These are phyloP conservation scores for Stomorhina lunata DNA, from an alignment of 2,888 invertebrate genomes.

Conservation along the genomic window DNA sequence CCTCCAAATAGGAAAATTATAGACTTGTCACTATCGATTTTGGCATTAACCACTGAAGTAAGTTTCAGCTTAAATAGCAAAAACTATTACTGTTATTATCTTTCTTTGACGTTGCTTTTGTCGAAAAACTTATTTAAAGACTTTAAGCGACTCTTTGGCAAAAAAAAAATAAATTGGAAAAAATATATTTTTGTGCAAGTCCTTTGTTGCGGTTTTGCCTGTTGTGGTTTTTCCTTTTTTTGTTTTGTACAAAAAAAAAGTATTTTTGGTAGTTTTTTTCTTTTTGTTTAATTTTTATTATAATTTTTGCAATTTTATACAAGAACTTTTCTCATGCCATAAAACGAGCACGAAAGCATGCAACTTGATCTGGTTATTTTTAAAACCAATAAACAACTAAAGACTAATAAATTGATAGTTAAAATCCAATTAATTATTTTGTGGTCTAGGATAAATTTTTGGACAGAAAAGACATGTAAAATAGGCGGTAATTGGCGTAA, in stretches of 20 bases:
- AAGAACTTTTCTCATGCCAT: not conserved
- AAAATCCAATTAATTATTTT: constrained; percentile 65
- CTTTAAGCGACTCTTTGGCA: constrained; percentile 19
- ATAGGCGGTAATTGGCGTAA: not conserved
- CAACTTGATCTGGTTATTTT: not conserved
- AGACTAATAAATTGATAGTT: constrained; percentile 61
- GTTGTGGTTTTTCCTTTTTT: constrained; percentile 57
- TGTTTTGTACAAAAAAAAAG: no score
- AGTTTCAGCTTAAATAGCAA: not conserved
- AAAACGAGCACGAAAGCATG: not conserved
- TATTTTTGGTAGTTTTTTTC: constrained; percentile 2
- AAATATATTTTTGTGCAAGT: not conserved
- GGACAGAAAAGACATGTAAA: not conserved
- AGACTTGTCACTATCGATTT: constrained; percentile 52
- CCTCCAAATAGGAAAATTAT: not conserved
- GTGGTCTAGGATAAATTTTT: constrained; percentile 37
- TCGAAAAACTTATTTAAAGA: constrained; percentile 3
- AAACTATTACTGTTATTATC: no score
- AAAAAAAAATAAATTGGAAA: constrained; percentile 12
- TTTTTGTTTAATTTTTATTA: constrained; percentile 12
- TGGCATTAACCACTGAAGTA: constrained; percentile 20
- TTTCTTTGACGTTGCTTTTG: no score
- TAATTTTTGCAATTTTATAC: not conserved
- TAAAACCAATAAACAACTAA: constrained; percentile 38
- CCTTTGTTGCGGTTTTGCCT: constrained; percentile 66